phyloP scores from a whole-genome alignment of 2,888 invertebrate genomes.

The Terebella lapidaria region DNA sequence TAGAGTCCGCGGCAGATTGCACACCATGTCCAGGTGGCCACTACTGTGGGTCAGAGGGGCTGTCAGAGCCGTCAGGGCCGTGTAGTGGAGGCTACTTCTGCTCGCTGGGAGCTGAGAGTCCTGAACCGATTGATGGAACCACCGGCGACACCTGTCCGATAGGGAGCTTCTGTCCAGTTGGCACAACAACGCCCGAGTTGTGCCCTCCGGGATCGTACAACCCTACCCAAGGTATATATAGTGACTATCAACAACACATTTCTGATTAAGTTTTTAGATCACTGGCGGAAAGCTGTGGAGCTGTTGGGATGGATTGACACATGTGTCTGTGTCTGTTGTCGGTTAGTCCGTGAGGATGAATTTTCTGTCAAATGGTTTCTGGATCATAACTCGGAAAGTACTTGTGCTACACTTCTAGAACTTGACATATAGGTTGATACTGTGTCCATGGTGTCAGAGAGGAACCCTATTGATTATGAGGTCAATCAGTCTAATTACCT shows the following conservation, averaged over 20 bases:
- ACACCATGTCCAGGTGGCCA: slow-evolving; percentile 37
- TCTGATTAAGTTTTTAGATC: not conserved
- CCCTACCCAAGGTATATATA: slow-evolving; percentile 31
- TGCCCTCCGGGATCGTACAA: slow-evolving; percentile 47
- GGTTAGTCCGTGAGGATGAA: too few species aligned
- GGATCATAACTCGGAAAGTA: too few species aligned
- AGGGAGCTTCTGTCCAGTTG: slow-evolving; percentile 41
- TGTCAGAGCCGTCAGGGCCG: slow-evolving; percentile 16
- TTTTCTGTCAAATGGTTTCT: too few species aligned
- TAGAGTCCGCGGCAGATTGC: slow-evolving; percentile 34
- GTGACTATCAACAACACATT: not conserved
- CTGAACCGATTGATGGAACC: slow-evolving; percentile 35
- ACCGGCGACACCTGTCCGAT: slow-evolving; percentile 41
- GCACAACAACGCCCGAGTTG: slow-evolving; percentile 29
- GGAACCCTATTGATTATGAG: too few species aligned
- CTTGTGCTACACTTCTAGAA: too few species aligned
- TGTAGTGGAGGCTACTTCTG: slow-evolving; percentile 41
- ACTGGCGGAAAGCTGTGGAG: too few species aligned
- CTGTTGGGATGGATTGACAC: too few species aligned
- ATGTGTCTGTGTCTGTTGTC: too few species aligned
- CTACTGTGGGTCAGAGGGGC: slow-evolving; percentile 32
- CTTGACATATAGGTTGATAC: too few species aligned
- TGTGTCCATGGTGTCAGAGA: too few species aligned
- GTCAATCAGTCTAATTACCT: too few species aligned
- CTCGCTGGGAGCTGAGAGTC: slow-evolving; percentile 36